Evolutionary conservation across 1,140 invertebrate genomes (phyloP), one percentile per base, ranked within the genome.

Genomic region (Lethocerus indicus): DNA sequence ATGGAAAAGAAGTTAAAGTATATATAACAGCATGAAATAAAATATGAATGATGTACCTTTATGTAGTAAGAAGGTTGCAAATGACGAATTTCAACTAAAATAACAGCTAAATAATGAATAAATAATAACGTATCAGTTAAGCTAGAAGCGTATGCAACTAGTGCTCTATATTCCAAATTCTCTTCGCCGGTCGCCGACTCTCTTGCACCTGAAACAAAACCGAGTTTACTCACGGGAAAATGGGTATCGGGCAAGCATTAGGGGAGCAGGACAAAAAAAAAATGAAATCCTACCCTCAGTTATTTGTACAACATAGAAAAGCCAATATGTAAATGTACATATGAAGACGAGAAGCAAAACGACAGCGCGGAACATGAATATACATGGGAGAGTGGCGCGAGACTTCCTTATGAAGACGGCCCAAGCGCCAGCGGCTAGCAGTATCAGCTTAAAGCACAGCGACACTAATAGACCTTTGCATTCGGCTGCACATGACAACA

Each of bases 281-380:
- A 21, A 1, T 28, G 20, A 47, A 46, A 50, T 35, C 16, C 47
- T 54, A 61, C 58, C 57, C 51, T 61, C 56, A 20, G 57, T 61
- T 59, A 82, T 68, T 66, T 83, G 81, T 37, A 93, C 88, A 57
- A 89, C 80, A 62, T 96, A 98, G 65, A 98, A 98, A 0, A 98
- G 69, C 93, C 94, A 98, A 68, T 91, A 96, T 14, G 90, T 82
- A 69, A 95, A 92, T 49, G 83, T 88, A 62, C 92, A 87, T 12
- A 97, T 74, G 42, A 91, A 78, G n/a, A 94, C 78, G 28, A 97
- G 74, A 13, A 90, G 73, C 41, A 95, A 68, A 20, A 95, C 81
- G 54, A 89, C 74, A 1, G 88, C 81, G 58, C 90, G 74, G 61
- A 93, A 91, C 32, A 95, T 71, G 67, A 90, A 93, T 58, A 97